Evolutionary conservation across 2,797 vertebrate species (phyloP), one percentile per base, ranked within the genome.

Genomic region (Microcaecilia unicolor): DNA sequence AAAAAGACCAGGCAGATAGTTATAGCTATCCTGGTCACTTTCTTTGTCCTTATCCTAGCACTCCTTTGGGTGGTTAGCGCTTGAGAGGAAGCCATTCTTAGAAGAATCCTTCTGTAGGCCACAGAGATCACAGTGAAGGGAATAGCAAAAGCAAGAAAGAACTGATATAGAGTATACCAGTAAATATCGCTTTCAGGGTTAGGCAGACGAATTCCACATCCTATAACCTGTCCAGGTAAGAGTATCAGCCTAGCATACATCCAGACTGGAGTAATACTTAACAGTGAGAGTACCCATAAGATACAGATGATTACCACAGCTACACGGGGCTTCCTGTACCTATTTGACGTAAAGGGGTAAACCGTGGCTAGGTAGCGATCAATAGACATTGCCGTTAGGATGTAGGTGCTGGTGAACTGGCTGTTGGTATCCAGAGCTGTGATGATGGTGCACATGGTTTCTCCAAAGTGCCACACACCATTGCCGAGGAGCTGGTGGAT

Each of bases 381-480:
- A 0, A 62, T 30, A 16, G 58, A 55, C 48, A 52, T 60, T 18
- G 55, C 44, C 0, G 58, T 67, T 18, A 67, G 55, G 31, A 54
- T 58, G 15, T 50, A 62, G 23, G 35, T 64, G 51, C 55, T 62
- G 16, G 52, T 67, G 48, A 72, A 62, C 26, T 67, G 61, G 21
- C 58, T 63, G 40, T 65, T 56, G 26, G 58, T 48, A 29, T 54
- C 55, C 37, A 56, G 32, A 22, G 53, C 48, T 1, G 60, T 43
- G 10, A 67, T 51, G 22, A 61, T 23, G 11, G 52, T 56, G 22
- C 51, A 44, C 48, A 38, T 45, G 0, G 32, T 59, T 20, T 41
- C 58, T 15, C 55, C 55, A 32, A 25, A 64, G 17, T 3, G 31
- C 60, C 58, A 62, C n/a, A 53, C 48, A 22, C 65, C 18, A 0